A percentile compares a stretch with the other conserved stretches of the same genome.
Conservation (phyloP, 2,888 invertebrate species). For the Nyleta sp. region DNA sequence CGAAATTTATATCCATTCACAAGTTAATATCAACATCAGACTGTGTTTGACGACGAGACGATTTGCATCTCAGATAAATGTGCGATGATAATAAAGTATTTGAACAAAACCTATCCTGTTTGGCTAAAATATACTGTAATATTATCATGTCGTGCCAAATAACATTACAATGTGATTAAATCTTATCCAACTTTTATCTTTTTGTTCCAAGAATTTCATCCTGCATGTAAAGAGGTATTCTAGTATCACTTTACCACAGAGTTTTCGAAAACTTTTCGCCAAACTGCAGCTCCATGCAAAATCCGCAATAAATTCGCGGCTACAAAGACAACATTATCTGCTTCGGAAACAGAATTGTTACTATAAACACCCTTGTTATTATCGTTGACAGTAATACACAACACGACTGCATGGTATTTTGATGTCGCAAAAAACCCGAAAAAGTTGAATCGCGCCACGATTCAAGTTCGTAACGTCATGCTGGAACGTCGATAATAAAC, state of each 20-base stretch:
- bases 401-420: background rate
- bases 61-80: background rate
- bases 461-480: conserved; percentile 13
- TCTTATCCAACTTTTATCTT: conserved; percentile 30
- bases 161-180: conserved; percentile 33
- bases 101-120: background rate
- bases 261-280: conserved; percentile 40
- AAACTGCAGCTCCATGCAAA: conserved; percentile 40
- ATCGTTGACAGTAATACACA: conserved; percentile 18
- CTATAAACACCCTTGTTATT: conserved; percentile 42
- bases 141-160: background rate
- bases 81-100: background rate
- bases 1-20: too few species aligned
- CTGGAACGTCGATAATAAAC: conserved; percentile 35
- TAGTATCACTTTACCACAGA: conserved; percentile 34
- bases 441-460: too few species aligned
- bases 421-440: background rate
- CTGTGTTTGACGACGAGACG: too few species aligned
- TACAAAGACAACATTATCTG: conserved; percentile 22
- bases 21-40: too few species aligned
- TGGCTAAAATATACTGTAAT: conserved; percentile 2
- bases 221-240: conserved; percentile 25
- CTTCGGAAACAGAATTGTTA: conserved; percentile 34
- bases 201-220: conserved; percentile 23
- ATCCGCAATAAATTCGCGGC: conserved; percentile 38